phyloP scores from a whole-genome alignment of 2,113 vertebrate species.

The Arvicanthis niloticus region DNA sequence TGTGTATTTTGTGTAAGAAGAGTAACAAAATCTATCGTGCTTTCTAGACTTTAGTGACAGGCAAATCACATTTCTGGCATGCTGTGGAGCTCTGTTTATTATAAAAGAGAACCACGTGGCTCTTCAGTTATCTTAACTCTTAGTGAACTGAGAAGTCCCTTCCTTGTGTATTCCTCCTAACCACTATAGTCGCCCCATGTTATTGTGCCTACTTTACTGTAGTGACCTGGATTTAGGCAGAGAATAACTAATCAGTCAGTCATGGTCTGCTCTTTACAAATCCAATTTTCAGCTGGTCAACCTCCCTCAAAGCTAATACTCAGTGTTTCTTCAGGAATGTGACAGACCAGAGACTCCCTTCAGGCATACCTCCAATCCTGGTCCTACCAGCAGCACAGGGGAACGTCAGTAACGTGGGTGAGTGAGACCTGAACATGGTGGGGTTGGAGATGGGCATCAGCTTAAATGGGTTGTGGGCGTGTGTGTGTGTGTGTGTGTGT shows the following conservation, averaged over 20 bases:
- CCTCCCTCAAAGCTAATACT: background rate
- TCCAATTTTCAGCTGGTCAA: too few species aligned
- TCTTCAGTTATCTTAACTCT: background rate
- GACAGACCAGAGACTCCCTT: slow-evolving; percentile 45
- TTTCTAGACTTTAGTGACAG: background rate
- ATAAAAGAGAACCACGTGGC: background rate
- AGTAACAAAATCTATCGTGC: background rate
- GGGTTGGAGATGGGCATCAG: background rate
- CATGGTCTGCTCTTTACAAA: background rate
- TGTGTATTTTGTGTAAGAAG: background rate
- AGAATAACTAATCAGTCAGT: background rate
- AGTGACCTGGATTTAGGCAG: background rate
- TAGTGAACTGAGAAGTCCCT: background rate
- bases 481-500: background rate
- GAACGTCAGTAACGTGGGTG: background rate
- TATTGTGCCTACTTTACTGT: background rate
- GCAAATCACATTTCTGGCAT: background rate
- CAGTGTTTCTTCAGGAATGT: slow-evolving; percentile 12
- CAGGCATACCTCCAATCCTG: background rate
- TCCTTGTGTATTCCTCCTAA: background rate
- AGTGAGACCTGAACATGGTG: background rate
- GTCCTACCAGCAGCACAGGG: background rate
- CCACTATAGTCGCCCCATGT: background rate
- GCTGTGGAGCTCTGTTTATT: background rate
- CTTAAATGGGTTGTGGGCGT: too few species aligned